Evolutionary conservation across 2,888 invertebrate species (phyloP).

Genomic region (Elegia similella): DNA sequence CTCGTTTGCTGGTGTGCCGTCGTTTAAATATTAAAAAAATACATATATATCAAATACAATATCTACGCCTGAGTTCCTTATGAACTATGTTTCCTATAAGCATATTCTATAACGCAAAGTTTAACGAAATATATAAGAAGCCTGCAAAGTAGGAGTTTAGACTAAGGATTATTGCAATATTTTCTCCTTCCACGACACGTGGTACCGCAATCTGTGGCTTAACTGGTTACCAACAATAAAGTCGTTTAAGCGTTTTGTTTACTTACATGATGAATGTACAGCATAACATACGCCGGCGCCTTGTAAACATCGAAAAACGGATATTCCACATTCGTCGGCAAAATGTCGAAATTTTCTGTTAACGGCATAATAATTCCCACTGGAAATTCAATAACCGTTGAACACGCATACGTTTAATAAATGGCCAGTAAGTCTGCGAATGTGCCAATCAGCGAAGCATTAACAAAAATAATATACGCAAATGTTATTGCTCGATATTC

Average conservation of each 20-base stretch:
- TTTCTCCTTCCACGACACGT: too few species aligned
- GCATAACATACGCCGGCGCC: slow-evolving; percentile 54
- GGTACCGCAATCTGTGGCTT: too few species aligned
- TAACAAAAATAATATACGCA: slow-evolving; percentile 5
- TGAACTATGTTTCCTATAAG: too few species aligned
- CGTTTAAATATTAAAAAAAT: too few species aligned
- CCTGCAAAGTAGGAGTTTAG: too few species aligned
- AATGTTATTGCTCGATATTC: slow-evolving; percentile 5
- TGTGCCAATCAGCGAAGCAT: slow-evolving; percentile 10
- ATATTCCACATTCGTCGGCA: slow-evolving; percentile 77
- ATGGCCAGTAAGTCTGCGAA: slow-evolving; percentile 14
- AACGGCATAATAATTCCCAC: slow-evolving; percentile 73
- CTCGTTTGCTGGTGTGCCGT: too few species aligned
- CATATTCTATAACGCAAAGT: too few species aligned
- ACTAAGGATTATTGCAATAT: too few species aligned
- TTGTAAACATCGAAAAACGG: slow-evolving; percentile 64
- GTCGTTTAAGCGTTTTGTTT: slow-evolving; percentile 1
- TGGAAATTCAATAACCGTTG: slow-evolving; percentile 31
- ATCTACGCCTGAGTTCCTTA: too few species aligned
- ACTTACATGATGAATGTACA: slow-evolving; percentile 73
- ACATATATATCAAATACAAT: too few species aligned
- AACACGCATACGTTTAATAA: slow-evolving; percentile 10
- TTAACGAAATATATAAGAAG: too few species aligned
- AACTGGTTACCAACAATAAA: not conserved
- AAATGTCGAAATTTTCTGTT: slow-evolving; percentile 66